These are phyloP conservation scores for Nephrotoma guestfalica DNA, from an alignment of 2,888 invertebrate species.

Conservation along the genomic window DNA sequence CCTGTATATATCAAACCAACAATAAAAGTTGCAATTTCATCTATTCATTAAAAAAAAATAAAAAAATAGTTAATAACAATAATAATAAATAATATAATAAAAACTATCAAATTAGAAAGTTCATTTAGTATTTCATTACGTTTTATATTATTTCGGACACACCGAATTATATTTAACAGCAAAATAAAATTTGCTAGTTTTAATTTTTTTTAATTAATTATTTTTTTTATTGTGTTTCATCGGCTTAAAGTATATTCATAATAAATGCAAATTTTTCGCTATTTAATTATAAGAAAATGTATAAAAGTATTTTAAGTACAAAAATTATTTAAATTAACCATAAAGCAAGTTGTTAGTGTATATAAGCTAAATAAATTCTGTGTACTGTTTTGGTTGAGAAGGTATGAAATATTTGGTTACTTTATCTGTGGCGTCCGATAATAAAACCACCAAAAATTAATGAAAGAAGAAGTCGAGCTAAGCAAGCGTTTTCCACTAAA, in stretches of 20 bases:
- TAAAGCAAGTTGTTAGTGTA: not conserved
- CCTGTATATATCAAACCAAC: not conserved
- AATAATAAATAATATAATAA: not conserved
- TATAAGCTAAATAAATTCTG: no score
- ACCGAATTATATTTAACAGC: not conserved
- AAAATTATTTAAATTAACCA: not conserved
- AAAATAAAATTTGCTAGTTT: not conserved
- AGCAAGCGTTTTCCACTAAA: no score
- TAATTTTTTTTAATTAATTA: not conserved
- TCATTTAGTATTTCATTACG: not conserved
- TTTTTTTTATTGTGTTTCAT: not conserved
- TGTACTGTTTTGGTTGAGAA: not conserved
- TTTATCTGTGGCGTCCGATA: not conserved
- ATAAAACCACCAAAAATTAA: no score
- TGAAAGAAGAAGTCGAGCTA: no score
- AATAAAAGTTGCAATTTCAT: not conserved
- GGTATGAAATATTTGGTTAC: not conserved
- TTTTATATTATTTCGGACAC: not conserved
- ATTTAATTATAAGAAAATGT: not conserved
- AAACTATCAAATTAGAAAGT: not conserved
- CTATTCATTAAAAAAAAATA: not conserved
- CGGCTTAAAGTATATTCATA: not conserved
- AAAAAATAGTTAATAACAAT: not conserved
- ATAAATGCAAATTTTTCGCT: not conserved
- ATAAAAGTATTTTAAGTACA: not conserved